Percentiles rank a stretch among this genome's conserved stretches.
Conservation (phyloP, 2,888 invertebrate genomes). For the Graphium colonna region DNA sequence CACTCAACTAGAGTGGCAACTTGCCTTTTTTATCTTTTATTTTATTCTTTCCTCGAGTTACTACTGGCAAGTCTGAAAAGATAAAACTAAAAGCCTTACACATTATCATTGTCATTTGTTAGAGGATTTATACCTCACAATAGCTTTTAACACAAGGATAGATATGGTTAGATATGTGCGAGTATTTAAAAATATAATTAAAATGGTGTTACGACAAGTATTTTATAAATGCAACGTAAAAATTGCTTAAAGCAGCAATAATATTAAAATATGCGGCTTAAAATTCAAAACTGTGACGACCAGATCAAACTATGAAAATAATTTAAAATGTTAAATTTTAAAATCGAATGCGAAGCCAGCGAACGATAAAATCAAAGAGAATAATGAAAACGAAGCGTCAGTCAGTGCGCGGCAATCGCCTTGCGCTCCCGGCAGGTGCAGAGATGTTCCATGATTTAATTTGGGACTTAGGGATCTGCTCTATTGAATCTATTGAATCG, state of each 20-base stretch:
- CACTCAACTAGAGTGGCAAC: constrained; percentile 60
- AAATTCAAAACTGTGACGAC: too few species aligned
- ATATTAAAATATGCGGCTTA: too few species aligned
- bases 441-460: constrained; percentile 78
- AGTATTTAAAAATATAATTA: too few species aligned
- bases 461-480: constrained; percentile 77
- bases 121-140: too few species aligned
- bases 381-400: constrained; percentile 63
- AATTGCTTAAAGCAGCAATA: too few species aligned
- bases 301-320: not conserved
- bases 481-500: constrained; percentile 75
- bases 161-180: too few species aligned
- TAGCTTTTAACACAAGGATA: too few species aligned
- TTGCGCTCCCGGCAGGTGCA: constrained; percentile 67
- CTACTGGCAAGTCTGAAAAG: constrained; percentile 4
- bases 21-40: constrained; percentile 42
- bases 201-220: too few species aligned
- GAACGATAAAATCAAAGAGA: constrained; percentile 44
- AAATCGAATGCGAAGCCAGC: constrained; percentile 36
- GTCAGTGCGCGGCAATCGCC: constrained; percentile 49
- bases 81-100: not conserved
- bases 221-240: too few species aligned
- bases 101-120: too few species aligned
- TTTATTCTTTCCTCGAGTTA: constrained; percentile 25
- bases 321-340: constrained; percentile 14